Evolutionary conservation across 1,140 invertebrate species (phyloP), one percentile per base, ranked within the genome.

Genomic region (Batillaria attramentaria): DNA sequence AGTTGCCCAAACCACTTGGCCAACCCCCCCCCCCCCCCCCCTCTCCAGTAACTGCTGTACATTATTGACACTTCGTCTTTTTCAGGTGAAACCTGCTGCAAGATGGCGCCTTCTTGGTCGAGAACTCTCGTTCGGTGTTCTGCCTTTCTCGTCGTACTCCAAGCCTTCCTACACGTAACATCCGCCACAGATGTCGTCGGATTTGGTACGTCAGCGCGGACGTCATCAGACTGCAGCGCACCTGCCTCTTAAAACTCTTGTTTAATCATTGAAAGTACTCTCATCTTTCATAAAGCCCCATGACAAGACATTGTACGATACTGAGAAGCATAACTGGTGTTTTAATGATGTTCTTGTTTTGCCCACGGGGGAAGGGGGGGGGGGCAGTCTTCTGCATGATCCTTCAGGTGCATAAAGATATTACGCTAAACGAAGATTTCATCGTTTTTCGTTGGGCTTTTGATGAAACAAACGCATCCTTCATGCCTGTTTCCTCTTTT

Each of bases 111-210:
- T 62, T 62, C 3, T 8, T 8, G 57, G 13, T 31, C n/a, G 3
- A 10, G 24, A 24, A 8, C 33, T 1, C 24, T n/a, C 24, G 8
- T n/a, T 31, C 2, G 57, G 57, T 62, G 57, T n/a, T 62, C 8
- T 31, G 57, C 33, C 57, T 10, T 62, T 31, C 8, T 6, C 3
- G n/a, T 62, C 16, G n/a, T 24, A 28, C 16, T 62, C 10, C 57
- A 62, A 10, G 24, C 33, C 24, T 62, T 62, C n/a, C 57, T 62
- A 6, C 33, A 31, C 57, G 57, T 62, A 24, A 62, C 57, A 62
- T 62, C 57, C 57, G 57, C 57, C 57, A 62, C 57, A 28, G 57
- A 62, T 31, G 57, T 62, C 57, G 33, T 62, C 57, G 33, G 57
- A 62, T 62, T 62, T 0, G 57, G 57, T 62, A 6, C 20, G 62